Base-by-base conservation (phyloP, 2,888 invertebrate species). In the Seladonia tumulorum region DNA sequence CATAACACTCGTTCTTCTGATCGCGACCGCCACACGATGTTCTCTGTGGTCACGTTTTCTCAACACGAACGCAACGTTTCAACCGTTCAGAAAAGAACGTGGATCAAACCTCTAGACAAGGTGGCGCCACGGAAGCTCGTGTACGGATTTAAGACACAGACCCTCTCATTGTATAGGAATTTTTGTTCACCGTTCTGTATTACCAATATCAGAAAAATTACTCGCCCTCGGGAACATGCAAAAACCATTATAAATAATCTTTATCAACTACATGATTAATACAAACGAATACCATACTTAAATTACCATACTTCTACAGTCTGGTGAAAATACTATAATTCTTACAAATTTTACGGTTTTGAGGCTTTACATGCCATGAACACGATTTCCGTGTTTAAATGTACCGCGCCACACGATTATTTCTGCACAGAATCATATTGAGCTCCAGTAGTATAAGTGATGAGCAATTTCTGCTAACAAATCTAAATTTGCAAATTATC, bases 1-100 rank as follows among this genome's bases (percentile, higher is more conserved):
- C 92, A 92, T 93, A 93, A 92, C 91, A 88, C 86, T 81, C 76
- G 83, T 74, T 85, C 85, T 79, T 78, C 82, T 86, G 57, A 85
- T 83, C 66, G 76, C 77, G 78, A 84, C 81, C 80, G 79, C 82
- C 85, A 79, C 71, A 79, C 79, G 84, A 83, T 84, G 70, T 80
- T 85, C 82, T 79, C 68, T 68, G 87, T 83, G 73, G 87, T 89
- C 89, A 89, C 87, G 89, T 89, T 89, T 89, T 82, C 83, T 81
- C 84, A 81, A 77, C 87, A 90, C 90, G 88, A 87, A 89, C 81
- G 87, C 79, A 90, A 77, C 84, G 87, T 87, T 89, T 86, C 87
- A 81, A 85, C 83, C 89, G 88, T 89, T 88, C 90, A 77, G 87
- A 88, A 89, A 90, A 87, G 88, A 87, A 83, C 85, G 68, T 77